Conservation (phyloP, 2,888 invertebrate genomes). For the Chrysina gloriosa region DNA sequence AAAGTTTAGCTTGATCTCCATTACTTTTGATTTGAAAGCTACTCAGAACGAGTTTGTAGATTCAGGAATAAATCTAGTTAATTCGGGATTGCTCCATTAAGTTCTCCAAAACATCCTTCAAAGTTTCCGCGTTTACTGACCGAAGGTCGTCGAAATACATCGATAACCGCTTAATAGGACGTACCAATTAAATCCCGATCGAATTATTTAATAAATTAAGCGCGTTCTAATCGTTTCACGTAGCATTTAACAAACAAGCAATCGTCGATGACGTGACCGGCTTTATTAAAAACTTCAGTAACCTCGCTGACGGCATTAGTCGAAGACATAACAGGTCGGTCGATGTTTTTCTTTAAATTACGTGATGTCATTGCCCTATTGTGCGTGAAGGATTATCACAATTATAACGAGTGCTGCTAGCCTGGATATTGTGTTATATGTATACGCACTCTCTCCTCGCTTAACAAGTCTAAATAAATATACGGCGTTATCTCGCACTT, state of each 20-base stretch:
- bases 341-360: constrained; percentile 15
- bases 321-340: neutral
- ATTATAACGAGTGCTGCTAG: constrained; percentile 7
- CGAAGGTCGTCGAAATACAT: too few relatives aligned
- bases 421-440: neutral
- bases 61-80: too few relatives aligned
- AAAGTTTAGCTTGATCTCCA: too few relatives aligned
- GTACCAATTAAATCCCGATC: too few relatives aligned
- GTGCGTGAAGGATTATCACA: constrained; percentile 20
- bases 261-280: neutral
- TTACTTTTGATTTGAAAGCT: too few relatives aligned
- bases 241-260: neutral
- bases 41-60: too few relatives aligned
- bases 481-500: constrained; percentile 31
- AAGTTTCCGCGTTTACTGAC: too few relatives aligned
- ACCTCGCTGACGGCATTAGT: neutral
- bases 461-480: constrained; percentile 31
- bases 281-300: neutral
- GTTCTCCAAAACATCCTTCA: too few relatives aligned
- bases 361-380: constrained; percentile 25
- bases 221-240: neutral
- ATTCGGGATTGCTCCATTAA: too few relatives aligned
- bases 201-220: too few relatives aligned
- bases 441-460: neutral
- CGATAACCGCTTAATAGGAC: too few relatives aligned